Evolutionary conservation across 1,140 invertebrate genomes (phyloP).

Genomic region (Neocloeon triangulifer): DNA sequence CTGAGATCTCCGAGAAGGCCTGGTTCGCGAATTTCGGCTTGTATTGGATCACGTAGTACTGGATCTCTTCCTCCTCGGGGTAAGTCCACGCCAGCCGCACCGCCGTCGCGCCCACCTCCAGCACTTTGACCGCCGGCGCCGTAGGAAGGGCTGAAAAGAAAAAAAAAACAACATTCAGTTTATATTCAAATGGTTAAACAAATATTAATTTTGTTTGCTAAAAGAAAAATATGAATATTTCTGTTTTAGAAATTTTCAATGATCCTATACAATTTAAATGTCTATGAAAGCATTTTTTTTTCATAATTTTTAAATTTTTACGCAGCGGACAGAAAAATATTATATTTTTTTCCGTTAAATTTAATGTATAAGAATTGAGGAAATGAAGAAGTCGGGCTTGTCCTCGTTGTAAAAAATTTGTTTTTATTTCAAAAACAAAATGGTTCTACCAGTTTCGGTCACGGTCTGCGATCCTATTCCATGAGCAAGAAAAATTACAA

Average conservation of each 20-base stretch:
- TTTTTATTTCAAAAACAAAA: too few species aligned
- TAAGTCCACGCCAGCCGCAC: constrained; percentile 81
- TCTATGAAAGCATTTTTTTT: too few species aligned
- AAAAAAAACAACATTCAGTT: constrained; percentile 6
- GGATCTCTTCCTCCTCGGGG: constrained; percentile 57
- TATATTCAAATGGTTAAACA: constrained; percentile 1
- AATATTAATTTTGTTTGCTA: neutral
- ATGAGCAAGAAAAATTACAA: too few species aligned
- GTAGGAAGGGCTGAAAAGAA: constrained; percentile 53
- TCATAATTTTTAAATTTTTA: too few species aligned
- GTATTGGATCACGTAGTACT: constrained; percentile 89
- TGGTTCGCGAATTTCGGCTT: constrained; percentile 61
- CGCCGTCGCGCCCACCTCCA: constrained; percentile 79
- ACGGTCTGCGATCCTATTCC: too few species aligned
- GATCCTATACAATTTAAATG: too few species aligned
- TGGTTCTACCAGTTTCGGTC: too few species aligned
- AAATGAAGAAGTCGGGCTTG: too few species aligned
- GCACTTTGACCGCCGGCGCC: constrained; percentile 66
- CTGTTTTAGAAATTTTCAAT: neutral
- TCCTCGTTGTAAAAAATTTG: too few species aligned
- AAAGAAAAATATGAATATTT: neutral
- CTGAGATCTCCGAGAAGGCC: constrained; percentile 69
- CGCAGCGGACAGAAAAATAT: too few species aligned
- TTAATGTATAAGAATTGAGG: too few species aligned
- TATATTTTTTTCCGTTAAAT: too few species aligned